These are phyloP conservation scores for Periophthalmus modestus DNA, from an alignment of 2,113 vertebrate species.

Conservation along the genomic window DNA sequence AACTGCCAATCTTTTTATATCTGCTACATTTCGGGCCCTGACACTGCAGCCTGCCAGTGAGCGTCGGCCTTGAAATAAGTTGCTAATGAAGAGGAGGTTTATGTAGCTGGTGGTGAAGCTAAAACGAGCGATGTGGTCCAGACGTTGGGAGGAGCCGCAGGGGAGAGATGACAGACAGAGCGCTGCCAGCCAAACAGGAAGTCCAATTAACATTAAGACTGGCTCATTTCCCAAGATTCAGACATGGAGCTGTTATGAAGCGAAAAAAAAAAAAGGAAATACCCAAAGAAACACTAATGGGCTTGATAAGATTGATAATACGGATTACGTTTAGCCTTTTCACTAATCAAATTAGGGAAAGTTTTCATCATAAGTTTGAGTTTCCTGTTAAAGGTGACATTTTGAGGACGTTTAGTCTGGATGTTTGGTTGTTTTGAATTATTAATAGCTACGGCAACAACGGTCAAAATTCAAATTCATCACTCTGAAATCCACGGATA, in stretches of 20 bases:
- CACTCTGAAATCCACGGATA: too few relatives aligned
- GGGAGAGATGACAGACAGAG: conserved; percentile 25
- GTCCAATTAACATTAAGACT: conserved; percentile 4
- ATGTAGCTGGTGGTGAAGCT: conserved; percentile 40
- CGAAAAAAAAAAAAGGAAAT: too few relatives aligned
- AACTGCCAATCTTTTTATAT: conserved; percentile 28
- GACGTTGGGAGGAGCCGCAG: conserved; percentile 19
- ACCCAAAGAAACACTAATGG: neutral
- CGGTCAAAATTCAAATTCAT: too few relatives aligned
- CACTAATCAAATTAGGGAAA: neutral
- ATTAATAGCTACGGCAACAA: too few relatives aligned
- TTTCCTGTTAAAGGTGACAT: too few relatives aligned
- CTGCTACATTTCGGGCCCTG: conserved; percentile 16
- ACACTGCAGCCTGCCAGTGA: conserved; percentile 20
- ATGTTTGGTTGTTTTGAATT: too few relatives aligned
- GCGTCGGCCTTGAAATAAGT: conserved; percentile 42
- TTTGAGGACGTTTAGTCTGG: too few relatives aligned
- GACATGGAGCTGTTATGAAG: neutral
- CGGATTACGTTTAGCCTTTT: neutral
- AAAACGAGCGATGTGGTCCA: conserved; percentile 35
- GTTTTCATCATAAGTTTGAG: neutral
- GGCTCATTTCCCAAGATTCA: neutral
- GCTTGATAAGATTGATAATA: neutral
- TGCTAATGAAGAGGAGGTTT: conserved; percentile 42
- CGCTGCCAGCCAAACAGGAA: neutral